A percentile compares a stretch with the other conserved stretches of the same genome.
Conservation (phyloP, 2,113 vertebrate genomes). For the Orthonyx spaldingii region DNA sequence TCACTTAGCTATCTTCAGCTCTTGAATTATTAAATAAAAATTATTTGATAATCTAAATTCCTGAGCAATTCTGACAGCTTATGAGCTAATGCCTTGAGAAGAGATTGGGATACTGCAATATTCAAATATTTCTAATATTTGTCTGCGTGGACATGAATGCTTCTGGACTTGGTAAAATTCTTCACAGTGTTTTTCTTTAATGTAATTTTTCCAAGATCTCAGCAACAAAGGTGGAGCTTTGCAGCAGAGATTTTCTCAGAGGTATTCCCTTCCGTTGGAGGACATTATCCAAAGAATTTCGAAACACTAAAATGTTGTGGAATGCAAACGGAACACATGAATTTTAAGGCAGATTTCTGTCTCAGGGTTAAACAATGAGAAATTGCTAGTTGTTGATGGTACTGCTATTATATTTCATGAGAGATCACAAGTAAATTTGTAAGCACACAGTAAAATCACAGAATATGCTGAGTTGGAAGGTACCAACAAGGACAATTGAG, state of each 20-base stretch:
- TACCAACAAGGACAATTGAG: background rate
- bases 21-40: background rate
- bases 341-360: background rate
- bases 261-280: background rate
- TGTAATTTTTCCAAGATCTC: background rate
- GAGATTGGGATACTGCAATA: background rate
- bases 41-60: background rate
- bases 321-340: background rate
- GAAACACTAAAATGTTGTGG: background rate
- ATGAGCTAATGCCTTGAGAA: background rate
- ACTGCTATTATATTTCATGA: background rate
- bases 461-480: background rate
- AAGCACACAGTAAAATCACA: background rate
- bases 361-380: background rate
- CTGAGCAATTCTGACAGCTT: background rate
- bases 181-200: background rate
- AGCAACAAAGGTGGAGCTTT: background rate
- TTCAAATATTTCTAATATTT: background rate
- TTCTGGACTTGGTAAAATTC: background rate
- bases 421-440: background rate
- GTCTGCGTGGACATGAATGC: background rate
- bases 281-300: background rate
- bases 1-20: background rate
- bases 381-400: background rate
- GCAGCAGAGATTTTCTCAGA: background rate